Conservation (phyloP, 2,113 vertebrate species). For the Percopsis transmontana region DNA sequence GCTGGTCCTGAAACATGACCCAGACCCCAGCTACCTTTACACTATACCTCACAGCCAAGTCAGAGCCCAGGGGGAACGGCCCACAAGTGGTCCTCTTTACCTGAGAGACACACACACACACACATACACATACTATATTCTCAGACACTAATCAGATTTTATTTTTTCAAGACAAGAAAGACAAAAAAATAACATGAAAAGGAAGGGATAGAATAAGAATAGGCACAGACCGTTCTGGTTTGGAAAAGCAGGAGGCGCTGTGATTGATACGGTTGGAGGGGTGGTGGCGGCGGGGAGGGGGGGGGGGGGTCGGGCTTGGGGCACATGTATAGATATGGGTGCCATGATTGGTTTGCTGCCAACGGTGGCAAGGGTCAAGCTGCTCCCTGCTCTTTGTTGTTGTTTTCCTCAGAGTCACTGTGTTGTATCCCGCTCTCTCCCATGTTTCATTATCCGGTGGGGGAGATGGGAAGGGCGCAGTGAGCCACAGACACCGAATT, state of each 20-base stretch:
- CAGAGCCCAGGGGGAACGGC: constrained; percentile 32
- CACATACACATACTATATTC: background rate
- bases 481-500: constrained; percentile 34
- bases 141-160: background rate
- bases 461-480: constrained; percentile 37
- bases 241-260: background rate
- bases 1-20: constrained; percentile 69
- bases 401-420: constrained; percentile 76
- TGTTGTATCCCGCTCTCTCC: constrained; percentile 59
- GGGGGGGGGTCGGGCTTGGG: constrained; percentile 90
- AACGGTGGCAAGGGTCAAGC: constrained; percentile 92
- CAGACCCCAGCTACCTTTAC: constrained; percentile 56
- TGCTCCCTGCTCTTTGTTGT: constrained; percentile 84
- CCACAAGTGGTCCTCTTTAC: constrained; percentile 45
- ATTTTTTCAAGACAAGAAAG: constrained; percentile 5
- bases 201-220: constrained; percentile 50
- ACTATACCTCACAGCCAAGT: constrained; percentile 50
- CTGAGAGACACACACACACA: background rate
- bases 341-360: constrained; percentile 94
- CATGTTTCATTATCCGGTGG: constrained; percentile 59
- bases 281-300: constrained; percentile 39
- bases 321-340: constrained; percentile 96
- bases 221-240: constrained; percentile 32
- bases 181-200: constrained; percentile 33
- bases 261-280: constrained; percentile 32